phyloP scores from a whole-genome alignment of 2,797 vertebrate species.

The Lepilemur septentrionalis region DNA sequence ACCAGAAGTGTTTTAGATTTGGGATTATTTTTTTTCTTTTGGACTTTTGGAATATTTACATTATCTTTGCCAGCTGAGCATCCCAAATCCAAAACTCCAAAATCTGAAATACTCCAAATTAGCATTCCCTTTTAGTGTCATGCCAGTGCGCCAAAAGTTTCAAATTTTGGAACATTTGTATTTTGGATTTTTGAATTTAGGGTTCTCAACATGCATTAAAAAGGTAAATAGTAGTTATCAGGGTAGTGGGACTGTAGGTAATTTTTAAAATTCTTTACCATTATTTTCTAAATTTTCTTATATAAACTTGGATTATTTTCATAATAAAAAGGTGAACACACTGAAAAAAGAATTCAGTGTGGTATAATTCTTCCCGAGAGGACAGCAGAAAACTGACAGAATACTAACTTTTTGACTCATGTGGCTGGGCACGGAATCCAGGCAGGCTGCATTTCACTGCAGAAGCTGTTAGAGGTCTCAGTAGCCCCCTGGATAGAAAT shows the following conservation, averaged over 20 bases:
- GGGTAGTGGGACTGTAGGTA: background rate
- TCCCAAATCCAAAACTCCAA: background rate
- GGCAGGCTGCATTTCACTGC: background rate
- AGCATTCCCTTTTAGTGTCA: background rate
- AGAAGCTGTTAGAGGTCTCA: background rate
- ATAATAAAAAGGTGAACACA: background rate
- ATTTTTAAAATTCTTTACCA: background rate
- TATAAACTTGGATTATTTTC: constrained; percentile 17
- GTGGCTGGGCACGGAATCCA: background rate
- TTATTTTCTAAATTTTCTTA: constrained; percentile 18
- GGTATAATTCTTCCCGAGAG: background rate
- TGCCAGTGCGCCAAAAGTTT: background rate
- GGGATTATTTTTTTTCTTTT: background rate
- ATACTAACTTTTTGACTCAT: background rate
- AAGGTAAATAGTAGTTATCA: background rate
- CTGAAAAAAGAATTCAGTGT: background rate
- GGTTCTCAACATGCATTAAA: background rate
- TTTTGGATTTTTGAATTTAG: background rate
- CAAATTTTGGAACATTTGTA: background rate
- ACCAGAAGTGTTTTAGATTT: background rate
- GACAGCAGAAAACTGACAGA: background rate
- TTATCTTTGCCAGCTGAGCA: background rate
- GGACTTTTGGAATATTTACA: background rate
- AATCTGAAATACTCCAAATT: background rate
- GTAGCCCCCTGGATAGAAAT: background rate